A percentile compares a stretch with the other conserved stretches of the same genome.
These are phyloP conservation scores for Artibeus jamaicensis DNA, from an alignment of 2,797 vertebrate species.

Conservation along the genomic window DNA sequence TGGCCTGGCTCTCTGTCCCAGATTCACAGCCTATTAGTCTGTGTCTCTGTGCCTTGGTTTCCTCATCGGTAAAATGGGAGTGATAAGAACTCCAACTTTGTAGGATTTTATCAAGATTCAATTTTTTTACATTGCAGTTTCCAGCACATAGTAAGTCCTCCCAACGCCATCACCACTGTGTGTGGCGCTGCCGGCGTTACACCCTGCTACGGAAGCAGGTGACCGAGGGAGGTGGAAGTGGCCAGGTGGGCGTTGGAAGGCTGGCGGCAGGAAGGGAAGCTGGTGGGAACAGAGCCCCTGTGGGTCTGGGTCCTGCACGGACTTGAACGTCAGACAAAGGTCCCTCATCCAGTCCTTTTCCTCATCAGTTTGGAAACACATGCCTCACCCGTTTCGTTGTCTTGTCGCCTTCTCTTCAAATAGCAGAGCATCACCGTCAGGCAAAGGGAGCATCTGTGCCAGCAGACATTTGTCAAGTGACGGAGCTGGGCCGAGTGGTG, in stretches of 20 bases:
- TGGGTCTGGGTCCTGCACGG: neutral
- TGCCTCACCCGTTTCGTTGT: neutral
- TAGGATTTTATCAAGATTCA: neutral
- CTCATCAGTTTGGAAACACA: neutral
- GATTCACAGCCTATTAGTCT: neutral
- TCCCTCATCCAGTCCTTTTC: neutral
- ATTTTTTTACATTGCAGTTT: neutral
- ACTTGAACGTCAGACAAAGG: neutral
- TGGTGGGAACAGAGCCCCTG: neutral
- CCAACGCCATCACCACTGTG: accelerated
- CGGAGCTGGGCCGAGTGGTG: conserved; percentile 11
- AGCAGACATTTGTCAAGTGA: conserved; percentile 38
- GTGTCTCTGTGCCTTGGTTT: neutral
- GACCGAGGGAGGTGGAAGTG: accelerated
- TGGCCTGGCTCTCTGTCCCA: neutral
- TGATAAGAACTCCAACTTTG: neutral
- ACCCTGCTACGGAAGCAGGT: neutral
- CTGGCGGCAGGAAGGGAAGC: accelerated
- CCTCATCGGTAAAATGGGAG: neutral
- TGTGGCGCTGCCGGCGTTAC: neutral
- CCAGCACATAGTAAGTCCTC: neutral
- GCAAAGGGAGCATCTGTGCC: conserved; percentile 14
- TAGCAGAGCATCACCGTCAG: neutral
- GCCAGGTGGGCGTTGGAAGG: neutral
- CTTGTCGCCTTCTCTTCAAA: neutral